phyloP scores from a whole-genome alignment of 1,140 invertebrate species.

The Dolichoris vasculosae region DNA sequence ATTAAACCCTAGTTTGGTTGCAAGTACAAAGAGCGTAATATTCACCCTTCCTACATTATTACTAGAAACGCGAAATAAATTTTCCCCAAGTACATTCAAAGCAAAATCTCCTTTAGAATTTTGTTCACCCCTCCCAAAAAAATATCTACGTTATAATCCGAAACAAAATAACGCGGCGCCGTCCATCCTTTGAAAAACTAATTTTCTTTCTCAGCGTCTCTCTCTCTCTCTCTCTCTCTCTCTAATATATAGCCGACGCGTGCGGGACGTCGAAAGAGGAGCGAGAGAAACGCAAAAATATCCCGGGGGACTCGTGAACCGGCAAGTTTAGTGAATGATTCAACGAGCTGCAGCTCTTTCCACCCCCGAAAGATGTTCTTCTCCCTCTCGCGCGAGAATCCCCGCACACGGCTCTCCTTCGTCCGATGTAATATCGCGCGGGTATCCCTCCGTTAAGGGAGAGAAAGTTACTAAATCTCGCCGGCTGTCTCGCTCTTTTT shows the following conservation, averaged over 20 bases:
- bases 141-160: conserved; percentile 5
- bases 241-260: conserved; percentile 7
- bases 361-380: not conserved
- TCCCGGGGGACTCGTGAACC: conserved; percentile 48
- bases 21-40: not conserved
- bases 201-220: conserved; percentile 15
- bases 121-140: not conserved
- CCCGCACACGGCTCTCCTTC: not conserved
- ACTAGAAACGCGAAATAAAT: not conserved
- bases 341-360: conserved; percentile 25
- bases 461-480: conserved; percentile 27
- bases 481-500: conserved; percentile 35
- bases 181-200: conserved; percentile 41
- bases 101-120: not conserved
- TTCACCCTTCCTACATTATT: not conserved
- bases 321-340: conserved; percentile 52
- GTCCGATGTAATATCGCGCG: not conserved
- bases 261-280: conserved; percentile 20
- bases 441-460: not conserved
- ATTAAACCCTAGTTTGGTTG: not conserved
- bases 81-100: not conserved
- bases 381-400: not conserved
- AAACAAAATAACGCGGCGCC: not conserved
- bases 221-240: no score
- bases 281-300: conserved; percentile 30